A percentile compares a stretch with the other conserved stretches of the same genome.
phyloP scores from a whole-genome alignment of 2,888 invertebrate genomes.

The Ametastegia equiseti region DNA sequence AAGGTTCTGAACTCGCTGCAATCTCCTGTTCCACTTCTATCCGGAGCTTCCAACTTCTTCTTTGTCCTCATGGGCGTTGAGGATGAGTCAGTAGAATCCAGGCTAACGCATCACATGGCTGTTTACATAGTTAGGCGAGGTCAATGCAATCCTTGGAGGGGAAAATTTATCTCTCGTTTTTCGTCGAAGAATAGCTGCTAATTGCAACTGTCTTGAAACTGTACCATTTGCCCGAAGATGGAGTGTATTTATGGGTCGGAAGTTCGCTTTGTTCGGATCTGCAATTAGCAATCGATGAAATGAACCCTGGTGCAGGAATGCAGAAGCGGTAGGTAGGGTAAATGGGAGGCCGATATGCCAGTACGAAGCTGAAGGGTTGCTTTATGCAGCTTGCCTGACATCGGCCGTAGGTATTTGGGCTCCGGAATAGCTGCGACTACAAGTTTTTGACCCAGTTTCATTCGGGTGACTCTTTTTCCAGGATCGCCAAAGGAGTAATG shows the following conservation, averaged over 20 bases:
- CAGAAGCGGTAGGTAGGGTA: not conserved
- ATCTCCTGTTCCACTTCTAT: not conserved
- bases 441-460: not conserved
- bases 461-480: not conserved
- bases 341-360: constrained; percentile 1
- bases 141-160: not conserved
- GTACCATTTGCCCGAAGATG: not conserved
- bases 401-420: not conserved
- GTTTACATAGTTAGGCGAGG: not conserved
- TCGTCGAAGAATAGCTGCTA: not conserved
- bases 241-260: not conserved
- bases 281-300: not conserved
- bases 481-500: not conserved
- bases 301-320: not conserved
- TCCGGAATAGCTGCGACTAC: not conserved
- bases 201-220: not conserved
- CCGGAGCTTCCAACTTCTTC: not conserved
- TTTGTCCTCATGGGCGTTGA: not conserved
- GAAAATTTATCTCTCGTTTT: not conserved
- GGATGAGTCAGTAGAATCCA: not conserved
- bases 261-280: not conserved
- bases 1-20: not conserved
- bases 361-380: not conserved
- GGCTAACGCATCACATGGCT: not conserved
- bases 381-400: not conserved